Base-by-base conservation (phyloP, 2,113 vertebrate species). In the Sceloporus tristichus region DNA sequence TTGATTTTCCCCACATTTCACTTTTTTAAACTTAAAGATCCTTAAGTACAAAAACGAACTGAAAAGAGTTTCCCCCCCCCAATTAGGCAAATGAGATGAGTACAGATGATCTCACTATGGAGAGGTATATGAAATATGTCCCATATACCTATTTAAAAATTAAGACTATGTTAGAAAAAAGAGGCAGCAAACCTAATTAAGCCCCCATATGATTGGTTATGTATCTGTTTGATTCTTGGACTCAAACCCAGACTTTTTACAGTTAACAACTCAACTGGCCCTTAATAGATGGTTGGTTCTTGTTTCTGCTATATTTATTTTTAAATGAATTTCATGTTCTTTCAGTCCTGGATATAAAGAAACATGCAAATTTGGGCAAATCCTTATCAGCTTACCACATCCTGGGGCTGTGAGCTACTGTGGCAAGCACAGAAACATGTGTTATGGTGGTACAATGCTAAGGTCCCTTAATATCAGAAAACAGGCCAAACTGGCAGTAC, bases 381-480 rank as follows among this genome's bases (percentile, higher is more conserved):
- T 62, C 11, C 10, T 59, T 59, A 59, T 16, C 56, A 11, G 5
- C 56, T 59, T 59, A 59, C 8, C 56, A 59, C 10, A 10, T 59
- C 18, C 48, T 16, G 14, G 18, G 18, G 48, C 25, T 79, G 21
- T 38, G 59, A 29, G 4, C 59, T 2, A n/a, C 9, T 38, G 21
- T 62, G 74, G 9, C 19, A 38, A 62, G 13, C 53, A 54, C 1
- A 25, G 23, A 42, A 65, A 29, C n/a, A 27, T 56, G 1, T 27
- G 11, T 85, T 40, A 7, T 27, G 53, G 71, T 18, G 23, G 5
- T 19, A 5, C 89, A 85, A 85, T 87, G 89, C 84, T 82, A 54
- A 8, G 53, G n/a, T 66, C 8, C 8, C 84, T 23, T 6, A 56
- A 42, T 42, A 5, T n/a, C 68, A 16, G 62, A 38, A 74, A 84